phyloP scores from a whole-genome alignment of 2,888 invertebrate genomes.

The Rotaria sp. region DNA sequence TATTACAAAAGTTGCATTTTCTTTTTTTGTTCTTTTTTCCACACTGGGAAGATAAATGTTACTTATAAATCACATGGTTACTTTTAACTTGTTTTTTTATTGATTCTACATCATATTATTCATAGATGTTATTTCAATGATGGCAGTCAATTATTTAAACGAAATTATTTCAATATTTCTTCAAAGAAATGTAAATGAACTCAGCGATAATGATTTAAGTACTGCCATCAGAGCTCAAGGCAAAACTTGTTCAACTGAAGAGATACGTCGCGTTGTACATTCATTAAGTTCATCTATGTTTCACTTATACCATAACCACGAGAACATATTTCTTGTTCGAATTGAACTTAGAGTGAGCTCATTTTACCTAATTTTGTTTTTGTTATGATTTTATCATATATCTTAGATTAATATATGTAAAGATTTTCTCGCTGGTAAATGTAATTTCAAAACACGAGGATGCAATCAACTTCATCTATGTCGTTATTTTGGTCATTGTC shows the following conservation, averaged over 20 bases:
- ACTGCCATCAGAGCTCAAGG: background rate
- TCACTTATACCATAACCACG: background rate
- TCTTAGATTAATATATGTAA: background rate
- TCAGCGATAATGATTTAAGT: background rate
- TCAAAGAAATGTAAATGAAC: background rate
- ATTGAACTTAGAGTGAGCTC: background rate
- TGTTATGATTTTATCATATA: background rate
- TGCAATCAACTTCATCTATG: background rate
- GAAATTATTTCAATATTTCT: background rate
- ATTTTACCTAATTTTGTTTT: background rate
- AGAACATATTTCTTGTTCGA: background rate
- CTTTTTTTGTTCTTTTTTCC: too few relatives aligned
- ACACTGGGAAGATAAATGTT: too few relatives aligned
- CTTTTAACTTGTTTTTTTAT: too few relatives aligned
- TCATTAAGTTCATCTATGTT: background rate
- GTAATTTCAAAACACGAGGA: background rate
- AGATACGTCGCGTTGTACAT: background rate
- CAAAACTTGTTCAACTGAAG: background rate
- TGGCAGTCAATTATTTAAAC: background rate
- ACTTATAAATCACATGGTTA: too few relatives aligned
- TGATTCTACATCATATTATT: too few relatives aligned
- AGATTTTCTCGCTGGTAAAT: background rate
- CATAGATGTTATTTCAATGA: background rate
- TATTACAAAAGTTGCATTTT: too few relatives aligned
- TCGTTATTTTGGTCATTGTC: background rate